Conservation (phyloP, 2,888 invertebrate species). For the Dione vanillae region DNA sequence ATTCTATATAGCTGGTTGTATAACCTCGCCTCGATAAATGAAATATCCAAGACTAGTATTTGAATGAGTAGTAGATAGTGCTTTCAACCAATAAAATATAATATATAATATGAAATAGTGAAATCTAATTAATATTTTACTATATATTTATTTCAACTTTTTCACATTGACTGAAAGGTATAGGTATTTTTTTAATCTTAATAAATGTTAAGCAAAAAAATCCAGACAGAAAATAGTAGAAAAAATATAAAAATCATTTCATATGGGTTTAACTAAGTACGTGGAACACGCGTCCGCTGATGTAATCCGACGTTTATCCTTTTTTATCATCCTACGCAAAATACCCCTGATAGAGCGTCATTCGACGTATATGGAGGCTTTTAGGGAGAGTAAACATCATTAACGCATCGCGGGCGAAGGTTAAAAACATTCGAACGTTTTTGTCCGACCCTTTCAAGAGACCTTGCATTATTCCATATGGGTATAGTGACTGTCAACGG, state of each 20-base stretch:
- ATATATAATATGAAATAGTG: too few relatives aligned
- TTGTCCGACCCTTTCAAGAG: slow-evolving; percentile 59
- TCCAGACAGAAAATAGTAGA: neutral
- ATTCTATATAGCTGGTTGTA: too few relatives aligned
- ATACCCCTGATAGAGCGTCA: slow-evolving; percentile 53
- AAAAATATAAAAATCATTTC: slow-evolving; percentile 2
- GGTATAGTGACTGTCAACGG: slow-evolving; percentile 21
- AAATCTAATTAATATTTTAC: too few relatives aligned
- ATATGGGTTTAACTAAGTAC: slow-evolving; percentile 4
- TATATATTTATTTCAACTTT: too few relatives aligned
- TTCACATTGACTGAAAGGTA: neutral
- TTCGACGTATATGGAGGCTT: slow-evolving; percentile 63
- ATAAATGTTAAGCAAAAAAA: neutral
- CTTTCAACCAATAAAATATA: too few relatives aligned
- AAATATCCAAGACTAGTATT: too few relatives aligned
- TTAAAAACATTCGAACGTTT: slow-evolving; percentile 68
- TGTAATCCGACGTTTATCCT: slow-evolving; percentile 30
- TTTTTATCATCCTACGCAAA: slow-evolving; percentile 54
- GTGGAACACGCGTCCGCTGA: slow-evolving; percentile 8
- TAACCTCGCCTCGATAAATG: too few relatives aligned
- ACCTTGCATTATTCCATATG: slow-evolving; percentile 39
- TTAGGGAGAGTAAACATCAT: slow-evolving; percentile 78
- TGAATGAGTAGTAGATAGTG: too few relatives aligned
- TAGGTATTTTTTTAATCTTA: neutral
- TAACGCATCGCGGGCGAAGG: slow-evolving; percentile 67